phyloP scores from a whole-genome alignment of 2,113 vertebrate species.

The Nothobranchius furzeri region DNA sequence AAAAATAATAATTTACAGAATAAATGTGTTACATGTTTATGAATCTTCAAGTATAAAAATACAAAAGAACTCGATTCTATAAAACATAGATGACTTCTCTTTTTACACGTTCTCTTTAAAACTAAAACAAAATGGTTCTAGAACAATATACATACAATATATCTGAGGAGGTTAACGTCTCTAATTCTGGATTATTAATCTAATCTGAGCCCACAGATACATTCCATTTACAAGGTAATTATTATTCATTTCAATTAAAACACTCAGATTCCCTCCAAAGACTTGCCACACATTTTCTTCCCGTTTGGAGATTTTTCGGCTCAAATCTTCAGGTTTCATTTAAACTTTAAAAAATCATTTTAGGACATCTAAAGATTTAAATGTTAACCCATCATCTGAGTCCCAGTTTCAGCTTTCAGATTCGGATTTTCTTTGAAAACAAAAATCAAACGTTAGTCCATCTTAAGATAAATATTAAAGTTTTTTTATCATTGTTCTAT shows the following conservation, averaged over 20 bases:
- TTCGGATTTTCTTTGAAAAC: too few relatives aligned
- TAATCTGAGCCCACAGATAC: conserved; percentile 48
- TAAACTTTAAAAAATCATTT: not conserved
- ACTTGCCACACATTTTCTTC: not conserved
- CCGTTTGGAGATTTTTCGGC: not conserved
- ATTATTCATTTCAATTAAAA: not conserved
- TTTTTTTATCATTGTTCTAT: too few relatives aligned
- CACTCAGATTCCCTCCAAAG: conserved; percentile 23
- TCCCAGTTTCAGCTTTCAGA: not conserved
- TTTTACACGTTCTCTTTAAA: conserved; percentile 71
- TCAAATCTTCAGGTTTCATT: not conserved
- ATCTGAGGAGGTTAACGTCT: conserved; percentile 39
- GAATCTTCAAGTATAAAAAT: conserved; percentile 80
- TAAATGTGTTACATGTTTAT: conserved; percentile 63
- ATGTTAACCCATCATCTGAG: not conserved
- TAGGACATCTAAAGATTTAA: not conserved
- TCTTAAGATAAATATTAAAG: too few relatives aligned
- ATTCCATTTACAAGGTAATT: conserved; percentile 50
- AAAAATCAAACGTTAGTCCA: too few relatives aligned
- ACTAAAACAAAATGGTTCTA: conserved; percentile 63
- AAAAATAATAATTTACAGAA: conserved; percentile 71
- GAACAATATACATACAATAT: conserved; percentile 64
- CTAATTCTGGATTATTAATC: conserved; percentile 31
- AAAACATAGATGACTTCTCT: conserved; percentile 79
- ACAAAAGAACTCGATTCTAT: conserved; percentile 78